Conservation (phyloP, 2,888 invertebrate genomes). For the Hipparchia semele region DNA sequence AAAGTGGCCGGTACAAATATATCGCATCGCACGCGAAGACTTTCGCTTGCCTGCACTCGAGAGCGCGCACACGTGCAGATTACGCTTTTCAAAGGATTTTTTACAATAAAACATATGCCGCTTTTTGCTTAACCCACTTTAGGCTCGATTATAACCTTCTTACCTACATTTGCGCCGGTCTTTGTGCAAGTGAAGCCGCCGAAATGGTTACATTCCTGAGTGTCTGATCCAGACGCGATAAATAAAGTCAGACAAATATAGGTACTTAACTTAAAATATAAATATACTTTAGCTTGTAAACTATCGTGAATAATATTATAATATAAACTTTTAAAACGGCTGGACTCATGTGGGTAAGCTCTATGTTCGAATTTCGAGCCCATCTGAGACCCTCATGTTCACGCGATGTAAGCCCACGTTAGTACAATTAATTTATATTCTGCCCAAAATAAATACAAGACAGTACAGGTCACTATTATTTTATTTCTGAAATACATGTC, state of each 20-base stretch:
- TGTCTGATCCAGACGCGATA: slow-evolving; percentile 24
- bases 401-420: too few relatives aligned
- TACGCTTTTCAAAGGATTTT: slow-evolving; percentile 74
- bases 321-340: too few relatives aligned
- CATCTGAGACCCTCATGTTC: too few relatives aligned
- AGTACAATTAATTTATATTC: too few relatives aligned
- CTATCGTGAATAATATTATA: too few relatives aligned
- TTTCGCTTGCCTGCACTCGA: slow-evolving; percentile 62
- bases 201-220: slow-evolving; percentile 41
- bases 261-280: too few relatives aligned
- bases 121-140: slow-evolving; percentile 83
- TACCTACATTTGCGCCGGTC: slow-evolving; percentile 80
- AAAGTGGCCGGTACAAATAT: slow-evolving; percentile 18
- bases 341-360: too few relatives aligned
- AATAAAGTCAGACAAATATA: slow-evolving; percentile 3
- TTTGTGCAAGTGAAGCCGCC: slow-evolving; percentile 68
- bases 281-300: too few relatives aligned
- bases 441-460: too few relatives aligned
- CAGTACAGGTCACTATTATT: too few relatives aligned
- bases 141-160: slow-evolving; percentile 81
- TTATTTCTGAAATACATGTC: too few relatives aligned
- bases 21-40: slow-evolving; percentile 60
- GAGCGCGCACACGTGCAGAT: slow-evolving; percentile 77
- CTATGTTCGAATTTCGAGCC: too few relatives aligned
- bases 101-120: slow-evolving; percentile 81